These are phyloP conservation scores for Heliconius ismenius DNA, from an alignment of 2,888 invertebrate genomes.

Conservation along the genomic window DNA sequence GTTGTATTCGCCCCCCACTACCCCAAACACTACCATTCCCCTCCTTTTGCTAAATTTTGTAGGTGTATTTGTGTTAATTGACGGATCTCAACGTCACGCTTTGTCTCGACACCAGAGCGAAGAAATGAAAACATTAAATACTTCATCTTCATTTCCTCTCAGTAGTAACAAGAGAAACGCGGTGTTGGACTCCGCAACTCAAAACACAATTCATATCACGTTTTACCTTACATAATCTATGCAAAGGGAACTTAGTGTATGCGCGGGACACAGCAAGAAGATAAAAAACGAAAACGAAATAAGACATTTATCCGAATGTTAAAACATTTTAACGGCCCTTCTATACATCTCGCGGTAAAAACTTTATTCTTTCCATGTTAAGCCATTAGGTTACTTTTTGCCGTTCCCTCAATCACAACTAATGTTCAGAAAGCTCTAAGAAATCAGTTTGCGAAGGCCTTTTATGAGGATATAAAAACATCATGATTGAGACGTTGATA, in stretches of 20 bases:
- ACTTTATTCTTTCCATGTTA: slow-evolving; percentile 16
- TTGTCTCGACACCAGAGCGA: too few species aligned
- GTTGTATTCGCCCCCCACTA: too few species aligned
- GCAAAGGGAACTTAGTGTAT: too few species aligned
- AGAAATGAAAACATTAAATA: too few species aligned
- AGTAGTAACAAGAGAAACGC: not conserved
- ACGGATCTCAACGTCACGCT: too few species aligned
- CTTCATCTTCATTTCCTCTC: not conserved
- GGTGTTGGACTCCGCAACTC: not conserved
- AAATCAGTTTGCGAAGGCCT: slow-evolving; percentile 38
- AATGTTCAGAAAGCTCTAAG: slow-evolving; percentile 30
- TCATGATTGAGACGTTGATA: slow-evolving; percentile 11
- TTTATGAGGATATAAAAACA: slow-evolving; percentile 41
- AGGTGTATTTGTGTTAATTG: too few species aligned
- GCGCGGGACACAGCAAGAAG: not conserved
- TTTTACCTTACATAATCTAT: too few species aligned
- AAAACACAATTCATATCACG: not conserved
- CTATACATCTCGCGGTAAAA: slow-evolving; percentile 12
- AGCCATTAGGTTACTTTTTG: slow-evolving; percentile 32
- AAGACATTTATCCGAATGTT: not conserved
- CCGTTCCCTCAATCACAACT: slow-evolving; percentile 31
- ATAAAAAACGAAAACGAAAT: not conserved
- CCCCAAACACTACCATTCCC: too few species aligned
- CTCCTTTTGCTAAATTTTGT: too few species aligned
- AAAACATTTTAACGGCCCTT: slow-evolving; percentile 4